Evolutionary conservation across 2,888 invertebrate species (phyloP).

Genomic region (Drosophila emarginata): DNA sequence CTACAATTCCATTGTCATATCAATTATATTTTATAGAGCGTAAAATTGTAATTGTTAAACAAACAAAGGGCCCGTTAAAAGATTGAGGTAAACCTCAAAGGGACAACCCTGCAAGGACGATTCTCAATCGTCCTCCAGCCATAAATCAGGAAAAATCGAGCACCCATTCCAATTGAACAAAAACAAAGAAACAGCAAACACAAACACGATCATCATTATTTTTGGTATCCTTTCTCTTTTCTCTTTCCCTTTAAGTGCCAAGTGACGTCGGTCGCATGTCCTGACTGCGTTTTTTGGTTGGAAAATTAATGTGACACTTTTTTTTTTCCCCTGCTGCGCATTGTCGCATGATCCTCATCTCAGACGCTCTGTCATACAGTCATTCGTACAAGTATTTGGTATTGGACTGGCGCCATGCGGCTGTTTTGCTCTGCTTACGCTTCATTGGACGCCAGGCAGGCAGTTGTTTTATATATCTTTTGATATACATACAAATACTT

Average conservation of each 20-base stretch:
- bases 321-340: constrained; percentile 35
- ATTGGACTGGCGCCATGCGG: constrained; percentile 55
- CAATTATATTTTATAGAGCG: constrained; percentile 10
- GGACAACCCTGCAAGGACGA: constrained; percentile 14
- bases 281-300: constrained; percentile 32
- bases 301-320: constrained; percentile 63
- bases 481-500: constrained; percentile 8
- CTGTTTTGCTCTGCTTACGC: constrained; percentile 38
- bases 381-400: constrained; percentile 29
- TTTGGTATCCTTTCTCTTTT: constrained; percentile 36
- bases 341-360: constrained; percentile 25
- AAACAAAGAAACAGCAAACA: constrained; percentile 50
- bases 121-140: not conserved
- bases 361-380: constrained; percentile 10
- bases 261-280: constrained; percentile 62
- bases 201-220: constrained; percentile 33
- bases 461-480: constrained; percentile 24
- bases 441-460: constrained; percentile 37
- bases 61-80: constrained; percentile 60
- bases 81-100: constrained; percentile 53
- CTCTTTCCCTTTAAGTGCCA: constrained; percentile 53
- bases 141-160: constrained; percentile 30
- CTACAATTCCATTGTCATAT: not conserved
- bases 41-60: constrained; percentile 25
- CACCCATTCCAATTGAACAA: constrained; percentile 70